Base-by-base conservation (phyloP, 1,140 invertebrate species). In the Atopsyche davidsoni region DNA sequence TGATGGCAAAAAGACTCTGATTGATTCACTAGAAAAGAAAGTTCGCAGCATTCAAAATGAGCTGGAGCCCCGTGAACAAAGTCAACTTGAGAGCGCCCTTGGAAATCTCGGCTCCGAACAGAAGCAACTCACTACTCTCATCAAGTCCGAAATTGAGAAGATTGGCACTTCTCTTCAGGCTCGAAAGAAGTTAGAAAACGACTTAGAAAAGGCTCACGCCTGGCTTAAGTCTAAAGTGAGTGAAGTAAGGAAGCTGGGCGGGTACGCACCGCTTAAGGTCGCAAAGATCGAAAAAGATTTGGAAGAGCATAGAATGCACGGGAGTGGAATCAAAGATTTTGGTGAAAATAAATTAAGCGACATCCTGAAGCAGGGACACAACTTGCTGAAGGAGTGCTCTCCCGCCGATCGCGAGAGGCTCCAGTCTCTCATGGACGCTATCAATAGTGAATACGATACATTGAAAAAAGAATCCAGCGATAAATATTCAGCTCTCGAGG, bases 21-120 rank as follows among this genome's bases (percentile, higher is more conserved):
- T 91, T 28, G 86, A 91, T 53, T 86, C 85, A 2, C 66, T 94
- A 6, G 82, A 87, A 56, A 89, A 89, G 64, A 83, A 89, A 36
- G 79, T 93, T 3, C 80, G 82, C 32, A 86, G 86, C 43, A 85
- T 96, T 72, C 79, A 86, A 60, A 79, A 83, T 51, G 91, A 95
- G 65, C 64, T 95, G n/a, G 89, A 94, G 63, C 77, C 79, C 45
- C 76, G 78, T 14, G 87, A 89, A 62, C 81, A 86, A 50, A 78
- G 80, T 50, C 79, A 86, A 63, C 60, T 89, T 32, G 84, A 87
- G 63, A 73, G 76, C 0, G 76, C 81, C 13, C 68, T 86, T 43
- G 77, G 74, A 55, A 78, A 79, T 62, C 63, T 88, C 4, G 76
- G 76, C 18, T 73, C 75, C 0, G 85, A 92, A 63, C 82, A 87